Evolutionary conservation across 92 coral and sea anemone genomes (phyloP), one percentile per base, ranked within the genome.

Genomic region (Galaxea fascicularis): DNA sequence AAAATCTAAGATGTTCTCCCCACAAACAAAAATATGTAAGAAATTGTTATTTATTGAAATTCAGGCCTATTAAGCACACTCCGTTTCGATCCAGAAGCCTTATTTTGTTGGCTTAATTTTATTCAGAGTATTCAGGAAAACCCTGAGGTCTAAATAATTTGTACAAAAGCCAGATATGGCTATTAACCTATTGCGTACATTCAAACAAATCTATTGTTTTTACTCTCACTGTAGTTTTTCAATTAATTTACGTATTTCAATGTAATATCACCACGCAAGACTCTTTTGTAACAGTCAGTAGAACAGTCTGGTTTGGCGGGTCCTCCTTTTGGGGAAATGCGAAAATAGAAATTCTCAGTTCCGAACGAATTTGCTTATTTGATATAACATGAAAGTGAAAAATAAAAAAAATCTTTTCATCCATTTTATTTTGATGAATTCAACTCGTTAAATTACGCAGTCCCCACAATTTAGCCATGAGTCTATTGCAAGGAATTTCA

Each of bases 201-300:
- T 35, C 49, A 45, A 47, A 47, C 44, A 54, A 29, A 66, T 49
- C 59, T 57, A 65, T 67, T 67, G 84, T 66, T 79, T 66, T 18
- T 41, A 25, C n/a, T 27, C n/a, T n/a, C n/a, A 27, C 84, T 29
- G 66, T 12, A 49, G 74, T 29, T 53, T 79, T 30, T 71, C 65
- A 66, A 79, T 79, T 79, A 51, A 65, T 65, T 51, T 60, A 12
- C 65, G 65, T 10, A 41, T 65, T 47, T 45, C 84, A 79, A 21
- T 18, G 74, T 30, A 53, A 67, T 30, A 52, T 28, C 66, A 66
- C 84, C 84, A 31, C 84, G 66, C n/a, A 52, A 78, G 35, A 31
- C 59, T 31, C 28, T 13, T 28, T n/a, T 46, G 51, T 44, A 20
- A 25, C 52, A 20, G 17, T 13, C 25, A 30, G 67, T 16, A 31